Percentiles rank a stretch among this genome's conserved stretches.
These are phyloP conservation scores for Cheilosia variabilis DNA, from an alignment of 2,888 invertebrate species.

Conservation along the genomic window DNA sequence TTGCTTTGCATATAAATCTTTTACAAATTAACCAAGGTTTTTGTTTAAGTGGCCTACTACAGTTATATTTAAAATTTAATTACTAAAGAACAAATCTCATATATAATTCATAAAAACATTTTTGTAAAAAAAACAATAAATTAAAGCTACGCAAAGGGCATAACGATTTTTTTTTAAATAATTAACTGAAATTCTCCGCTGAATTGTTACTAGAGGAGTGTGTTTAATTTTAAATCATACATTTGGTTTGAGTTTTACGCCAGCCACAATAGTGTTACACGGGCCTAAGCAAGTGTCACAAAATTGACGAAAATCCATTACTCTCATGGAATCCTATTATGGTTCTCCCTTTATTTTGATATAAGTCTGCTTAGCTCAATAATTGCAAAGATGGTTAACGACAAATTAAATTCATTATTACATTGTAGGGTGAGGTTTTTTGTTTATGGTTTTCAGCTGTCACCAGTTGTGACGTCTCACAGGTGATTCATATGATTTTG, in stretches of 20 bases:
- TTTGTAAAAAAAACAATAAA: conserved; percentile 4
- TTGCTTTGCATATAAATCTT: conserved; percentile 22
- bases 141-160: conserved; percentile 1
- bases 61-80: conserved; percentile 19
- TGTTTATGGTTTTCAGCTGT: no score
- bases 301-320: no score
- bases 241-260: not conserved
- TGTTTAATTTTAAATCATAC: not conserved
- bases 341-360: no score
- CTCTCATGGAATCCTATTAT: no score
- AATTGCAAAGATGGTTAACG: no score
- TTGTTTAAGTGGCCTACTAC: conserved; percentile 6
- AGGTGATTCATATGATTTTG: no score
- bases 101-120: not conserved
- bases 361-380: no score
- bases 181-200: not conserved
- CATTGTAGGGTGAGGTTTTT: no score
- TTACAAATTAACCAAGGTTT: conserved; percentile 37
- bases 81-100: conserved; percentile 27
- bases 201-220: not conserved
- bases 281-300: no score
- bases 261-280: no score
- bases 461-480: no score
- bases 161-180: not conserved
- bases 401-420: no score